Conservation (phyloP, 2,888 invertebrate species). For the Machimus atricapillus region DNA sequence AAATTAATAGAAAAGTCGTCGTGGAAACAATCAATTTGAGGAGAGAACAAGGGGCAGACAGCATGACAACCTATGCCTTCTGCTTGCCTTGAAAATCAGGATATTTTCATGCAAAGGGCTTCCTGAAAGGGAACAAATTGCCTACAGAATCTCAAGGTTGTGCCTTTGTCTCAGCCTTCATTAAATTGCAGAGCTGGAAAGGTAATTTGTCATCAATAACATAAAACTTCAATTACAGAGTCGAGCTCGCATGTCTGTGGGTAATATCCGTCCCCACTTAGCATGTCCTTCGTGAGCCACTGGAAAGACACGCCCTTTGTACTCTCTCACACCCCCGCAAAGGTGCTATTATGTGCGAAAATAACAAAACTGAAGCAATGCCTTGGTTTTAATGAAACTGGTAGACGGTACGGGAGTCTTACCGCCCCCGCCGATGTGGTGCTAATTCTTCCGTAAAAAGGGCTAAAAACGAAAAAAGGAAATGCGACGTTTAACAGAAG, state of each 20-base stretch:
- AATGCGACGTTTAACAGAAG: neutral
- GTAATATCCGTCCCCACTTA: conserved; percentile 25
- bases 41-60: neutral
- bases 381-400: neutral
- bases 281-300: conserved; percentile 9
- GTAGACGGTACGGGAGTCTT: neutral
- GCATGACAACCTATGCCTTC: neutral
- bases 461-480: neutral
- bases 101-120: conserved; percentile 7
- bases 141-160: conserved; percentile 18
- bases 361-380: neutral
- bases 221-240: conserved; percentile 33
- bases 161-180: conserved; percentile 20
- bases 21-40: neutral
- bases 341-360: neutral
- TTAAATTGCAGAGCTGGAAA: conserved; percentile 24
- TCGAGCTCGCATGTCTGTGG: conserved; percentile 23
- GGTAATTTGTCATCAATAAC: conserved; percentile 36
- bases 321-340: neutral
- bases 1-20: neutral
- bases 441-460: neutral
- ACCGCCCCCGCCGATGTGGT: neutral
- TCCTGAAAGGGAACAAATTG: conserved; percentile 21
- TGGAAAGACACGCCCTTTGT: neutral
- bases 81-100: conserved; percentile 19